Conservation (phyloP, 2,888 invertebrate species). For the Cataglyphis altisquamis region DNA sequence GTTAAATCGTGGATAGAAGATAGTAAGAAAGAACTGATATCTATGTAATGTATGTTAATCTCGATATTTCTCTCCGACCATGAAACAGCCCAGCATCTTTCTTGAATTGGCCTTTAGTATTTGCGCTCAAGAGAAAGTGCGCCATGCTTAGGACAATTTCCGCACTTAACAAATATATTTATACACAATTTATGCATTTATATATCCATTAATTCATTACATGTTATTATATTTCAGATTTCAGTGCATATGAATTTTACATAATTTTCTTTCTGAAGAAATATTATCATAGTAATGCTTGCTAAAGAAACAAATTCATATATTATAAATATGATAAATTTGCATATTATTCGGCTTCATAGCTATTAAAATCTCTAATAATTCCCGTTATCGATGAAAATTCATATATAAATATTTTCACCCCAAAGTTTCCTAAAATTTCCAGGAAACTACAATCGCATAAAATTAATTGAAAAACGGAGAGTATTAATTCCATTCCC, state of each 20-base stretch:
- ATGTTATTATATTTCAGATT: not conserved
- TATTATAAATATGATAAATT: not conserved
- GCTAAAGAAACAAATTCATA: not conserved
- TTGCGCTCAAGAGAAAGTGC: conserved; percentile 41
- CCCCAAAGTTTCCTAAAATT: not conserved
- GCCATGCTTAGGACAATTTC: conserved; percentile 17
- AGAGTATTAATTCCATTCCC: not conserved
- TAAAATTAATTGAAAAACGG: not conserved
- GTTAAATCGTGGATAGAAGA: not conserved
- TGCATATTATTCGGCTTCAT: too few species aligned
- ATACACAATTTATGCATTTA: not conserved
- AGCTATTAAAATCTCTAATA: not conserved
- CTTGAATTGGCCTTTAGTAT: conserved; percentile 30
- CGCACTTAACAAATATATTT: not conserved
- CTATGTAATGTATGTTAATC: conserved; percentile 18
- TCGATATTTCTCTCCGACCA: conserved; percentile 29
- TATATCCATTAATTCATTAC: not conserved
- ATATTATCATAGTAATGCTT: not conserved
- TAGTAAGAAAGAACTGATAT: not conserved
- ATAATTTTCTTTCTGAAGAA: not conserved
- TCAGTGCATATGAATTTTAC: not conserved
- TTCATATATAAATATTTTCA: not conserved
- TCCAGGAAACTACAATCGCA: not conserved
- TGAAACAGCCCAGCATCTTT: conserved; percentile 32
- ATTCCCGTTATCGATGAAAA: not conserved